A percentile compares a stretch with the other conserved stretches of the same genome.
phyloP scores from a whole-genome alignment of 2,113 vertebrate species.

The Mirza zaza region DNA sequence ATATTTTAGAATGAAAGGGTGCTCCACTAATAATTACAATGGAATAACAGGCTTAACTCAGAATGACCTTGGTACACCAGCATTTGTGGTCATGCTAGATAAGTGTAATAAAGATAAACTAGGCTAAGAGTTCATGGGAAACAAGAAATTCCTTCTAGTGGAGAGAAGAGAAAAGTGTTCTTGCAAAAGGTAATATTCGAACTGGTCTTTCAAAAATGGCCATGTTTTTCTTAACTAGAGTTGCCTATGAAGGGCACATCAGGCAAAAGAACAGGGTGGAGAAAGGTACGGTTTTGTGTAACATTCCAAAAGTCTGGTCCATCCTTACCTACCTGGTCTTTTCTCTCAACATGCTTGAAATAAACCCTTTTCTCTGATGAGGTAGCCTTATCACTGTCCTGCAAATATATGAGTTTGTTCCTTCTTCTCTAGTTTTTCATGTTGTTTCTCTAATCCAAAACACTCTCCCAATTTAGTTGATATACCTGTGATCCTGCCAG shows the following conservation, averaged over 20 bases:
- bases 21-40: background rate
- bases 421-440: background rate
- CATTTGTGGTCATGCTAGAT: background rate
- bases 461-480: rapidly evolving
- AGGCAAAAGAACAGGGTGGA: background rate
- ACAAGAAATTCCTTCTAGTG: background rate
- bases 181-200: background rate
- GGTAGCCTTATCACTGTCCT: too few species aligned
- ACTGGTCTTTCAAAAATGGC: background rate
- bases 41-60: background rate
- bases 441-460: background rate
- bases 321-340: background rate
- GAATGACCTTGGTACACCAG: background rate
- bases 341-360: background rate
- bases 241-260: background rate
- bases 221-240: background rate
- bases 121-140: background rate
- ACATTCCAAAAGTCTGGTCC: background rate
- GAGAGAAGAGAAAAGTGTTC: background rate
- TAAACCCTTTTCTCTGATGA: background rate
- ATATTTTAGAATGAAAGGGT: background rate
- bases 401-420: background rate
- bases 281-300: background rate
- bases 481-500: background rate
- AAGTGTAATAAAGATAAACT: background rate